Conservation (phyloP, 2,797 vertebrate genomes). For the Bovichtus variegatus region DNA sequence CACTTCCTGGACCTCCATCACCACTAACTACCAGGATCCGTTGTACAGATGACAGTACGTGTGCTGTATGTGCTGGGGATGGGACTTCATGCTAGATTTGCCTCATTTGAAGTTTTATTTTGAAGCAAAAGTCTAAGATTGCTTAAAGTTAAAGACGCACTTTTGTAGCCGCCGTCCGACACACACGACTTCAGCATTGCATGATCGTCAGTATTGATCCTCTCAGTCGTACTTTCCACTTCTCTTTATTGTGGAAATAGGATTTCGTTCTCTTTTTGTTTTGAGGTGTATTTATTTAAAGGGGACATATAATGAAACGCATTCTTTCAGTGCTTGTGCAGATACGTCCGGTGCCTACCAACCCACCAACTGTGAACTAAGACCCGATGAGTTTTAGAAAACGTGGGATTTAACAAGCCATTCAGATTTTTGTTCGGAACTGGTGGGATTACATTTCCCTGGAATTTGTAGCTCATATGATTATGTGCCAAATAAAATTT, state of each 20-base stretch:
- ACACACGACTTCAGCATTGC: not conserved
- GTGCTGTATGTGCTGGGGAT: not conserved
- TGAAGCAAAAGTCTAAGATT: not conserved
- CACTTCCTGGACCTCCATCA: not conserved
- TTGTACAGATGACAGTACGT: not conserved
- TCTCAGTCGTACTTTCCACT: not conserved
- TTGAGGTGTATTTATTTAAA: no score
- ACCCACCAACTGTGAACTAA: no score
- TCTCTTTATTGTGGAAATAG: not conserved
- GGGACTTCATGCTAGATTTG: not conserved
- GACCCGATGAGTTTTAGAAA: no score
- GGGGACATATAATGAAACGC: no score
- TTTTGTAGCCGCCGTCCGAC: not conserved
- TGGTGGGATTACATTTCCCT: no score
- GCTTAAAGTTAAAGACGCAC: not conserved
- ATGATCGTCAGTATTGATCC: not conserved
- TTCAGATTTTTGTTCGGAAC: no score
- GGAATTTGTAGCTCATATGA: no score
- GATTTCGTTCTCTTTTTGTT: not conserved
- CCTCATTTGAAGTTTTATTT: no score
- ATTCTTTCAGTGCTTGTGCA: no score
- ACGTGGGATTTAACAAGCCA: no score
- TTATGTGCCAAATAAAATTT: no score
- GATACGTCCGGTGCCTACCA: no score
- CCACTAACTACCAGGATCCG: not conserved